These are phyloP conservation scores for Leptopilina syphax DNA, from an alignment of 2,888 invertebrate species.

Conservation along the genomic window DNA sequence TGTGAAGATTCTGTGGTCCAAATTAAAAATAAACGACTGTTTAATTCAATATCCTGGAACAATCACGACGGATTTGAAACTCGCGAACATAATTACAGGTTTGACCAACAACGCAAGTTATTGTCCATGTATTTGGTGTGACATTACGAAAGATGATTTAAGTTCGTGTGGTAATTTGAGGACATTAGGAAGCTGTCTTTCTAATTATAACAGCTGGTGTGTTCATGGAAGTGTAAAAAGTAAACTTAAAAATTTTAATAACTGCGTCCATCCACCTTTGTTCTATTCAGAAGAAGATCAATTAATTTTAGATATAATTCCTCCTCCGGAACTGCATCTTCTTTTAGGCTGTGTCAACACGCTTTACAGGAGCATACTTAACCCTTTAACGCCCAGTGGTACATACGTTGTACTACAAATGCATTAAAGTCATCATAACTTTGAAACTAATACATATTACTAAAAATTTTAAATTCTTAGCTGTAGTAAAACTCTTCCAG, in stretches of 20 bases:
- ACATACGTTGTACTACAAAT: too few species aligned
- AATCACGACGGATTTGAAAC: too few species aligned
- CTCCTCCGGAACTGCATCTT: not conserved
- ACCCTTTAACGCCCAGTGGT: too few species aligned
- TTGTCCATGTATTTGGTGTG: not conserved
- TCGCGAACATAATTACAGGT: not conserved
- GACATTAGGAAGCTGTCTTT: not conserved
- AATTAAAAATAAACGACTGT: too few species aligned
- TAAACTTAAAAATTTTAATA: not conserved
- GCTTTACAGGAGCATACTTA: not conserved
- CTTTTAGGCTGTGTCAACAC: not conserved
- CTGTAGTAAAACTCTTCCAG: too few species aligned
- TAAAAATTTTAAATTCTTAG: too few species aligned
- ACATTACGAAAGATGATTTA: not conserved
- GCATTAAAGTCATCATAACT: too few species aligned
- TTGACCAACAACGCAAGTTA: not conserved
- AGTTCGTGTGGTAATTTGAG: not conserved
- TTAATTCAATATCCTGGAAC: too few species aligned
- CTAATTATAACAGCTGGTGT: not conserved
- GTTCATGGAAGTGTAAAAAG: not conserved
- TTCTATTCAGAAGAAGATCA: not conserved
- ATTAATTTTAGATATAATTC: not conserved
- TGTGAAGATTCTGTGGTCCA: too few species aligned
- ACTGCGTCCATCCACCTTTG: conserved; percentile 7
- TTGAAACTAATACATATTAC: too few species aligned